A percentile compares a stretch with the other conserved stretches of the same genome.
Evolutionary conservation across 2,113 vertebrate genomes (phyloP).

Genomic region (Limanda limanda): DNA sequence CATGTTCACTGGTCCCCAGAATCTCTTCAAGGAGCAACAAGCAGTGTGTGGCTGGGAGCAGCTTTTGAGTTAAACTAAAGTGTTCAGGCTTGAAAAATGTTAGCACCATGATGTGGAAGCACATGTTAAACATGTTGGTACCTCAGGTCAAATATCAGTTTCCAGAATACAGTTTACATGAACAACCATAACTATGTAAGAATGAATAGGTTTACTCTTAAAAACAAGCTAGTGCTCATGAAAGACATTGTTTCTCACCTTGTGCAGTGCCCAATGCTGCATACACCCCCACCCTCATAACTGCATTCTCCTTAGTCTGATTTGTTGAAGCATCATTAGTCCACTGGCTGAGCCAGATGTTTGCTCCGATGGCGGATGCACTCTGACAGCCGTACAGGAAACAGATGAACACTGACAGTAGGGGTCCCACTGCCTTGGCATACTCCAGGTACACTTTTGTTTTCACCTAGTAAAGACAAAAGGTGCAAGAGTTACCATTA

Average conservation of each 20-base stretch:
- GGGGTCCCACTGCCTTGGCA: slow-evolving; percentile 85
- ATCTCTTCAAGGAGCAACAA: neutral
- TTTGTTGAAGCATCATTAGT: slow-evolving; percentile 83
- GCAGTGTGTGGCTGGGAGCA: neutral
- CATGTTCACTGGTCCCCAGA: neutral
- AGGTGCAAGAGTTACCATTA: neutral
- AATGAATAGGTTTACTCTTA: neutral
- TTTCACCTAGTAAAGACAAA: slow-evolving; percentile 86
- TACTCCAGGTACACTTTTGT: slow-evolving; percentile 90
- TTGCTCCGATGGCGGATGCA: slow-evolving; percentile 89
- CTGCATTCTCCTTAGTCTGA: slow-evolving; percentile 74
- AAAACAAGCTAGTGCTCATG: neutral
- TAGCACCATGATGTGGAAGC: slow-evolving; percentile 3
- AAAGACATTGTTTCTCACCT: slow-evolving; percentile 80
- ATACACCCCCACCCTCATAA: slow-evolving; percentile 89
- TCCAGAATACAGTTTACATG: neutral
- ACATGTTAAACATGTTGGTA: neutral
- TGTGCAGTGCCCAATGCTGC: slow-evolving; percentile 91
- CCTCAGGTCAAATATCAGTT: neutral
- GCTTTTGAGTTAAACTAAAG: neutral
- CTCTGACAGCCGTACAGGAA: slow-evolving; percentile 90
- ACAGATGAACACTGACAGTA: slow-evolving; percentile 84
- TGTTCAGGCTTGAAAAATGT: neutral
- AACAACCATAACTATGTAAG: neutral
- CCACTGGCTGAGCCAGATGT: slow-evolving; percentile 96